phyloP scores from a whole-genome alignment of 1,140 invertebrate species.

The Anoplophora glabripennis region DNA sequence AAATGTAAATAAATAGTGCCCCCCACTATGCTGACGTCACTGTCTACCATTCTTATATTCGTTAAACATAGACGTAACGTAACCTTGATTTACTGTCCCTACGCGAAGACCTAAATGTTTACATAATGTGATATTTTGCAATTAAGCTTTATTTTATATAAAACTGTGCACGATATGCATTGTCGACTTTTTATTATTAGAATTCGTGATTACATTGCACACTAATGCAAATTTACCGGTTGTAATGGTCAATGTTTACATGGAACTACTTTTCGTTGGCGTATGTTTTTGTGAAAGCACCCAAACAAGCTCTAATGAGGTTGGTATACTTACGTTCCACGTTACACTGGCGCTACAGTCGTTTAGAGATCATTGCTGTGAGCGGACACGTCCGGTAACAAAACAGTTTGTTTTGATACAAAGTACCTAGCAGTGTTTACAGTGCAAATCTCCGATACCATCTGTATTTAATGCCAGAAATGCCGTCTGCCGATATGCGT shows the following conservation, averaged over 20 bases:
- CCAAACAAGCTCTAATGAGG: constrained; percentile 40
- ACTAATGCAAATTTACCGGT: neutral
- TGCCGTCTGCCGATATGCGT: constrained; percentile 46
- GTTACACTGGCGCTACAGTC: constrained; percentile 9
- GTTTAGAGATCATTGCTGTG: constrained; percentile 12
- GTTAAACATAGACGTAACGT: neutral
- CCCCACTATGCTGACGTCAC: constrained; percentile 2
- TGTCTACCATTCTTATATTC: neutral
- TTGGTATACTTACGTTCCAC: constrained; percentile 12
- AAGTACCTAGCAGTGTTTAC: constrained; percentile 10
- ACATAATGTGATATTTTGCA: constrained; percentile 6
- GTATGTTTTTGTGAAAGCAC: constrained; percentile 39
- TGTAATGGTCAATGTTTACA: constrained; percentile 32
- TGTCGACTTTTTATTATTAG: neutral
- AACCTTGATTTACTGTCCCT: constrained; percentile 13
- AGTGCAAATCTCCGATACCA: neutral
- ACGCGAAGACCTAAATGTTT: constrained; percentile 7
- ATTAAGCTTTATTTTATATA: neutral
- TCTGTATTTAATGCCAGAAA: constrained; percentile 25
- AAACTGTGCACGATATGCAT: neutral
- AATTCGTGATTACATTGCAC: neutral
- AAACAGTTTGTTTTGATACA: constrained; percentile 9
- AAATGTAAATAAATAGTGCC: constrained; percentile 16
- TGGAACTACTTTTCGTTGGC: constrained; percentile 39
- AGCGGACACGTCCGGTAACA: neutral